phyloP scores from a whole-genome alignment of 1,140 invertebrate species.

The Neodiprion virginianus region DNA sequence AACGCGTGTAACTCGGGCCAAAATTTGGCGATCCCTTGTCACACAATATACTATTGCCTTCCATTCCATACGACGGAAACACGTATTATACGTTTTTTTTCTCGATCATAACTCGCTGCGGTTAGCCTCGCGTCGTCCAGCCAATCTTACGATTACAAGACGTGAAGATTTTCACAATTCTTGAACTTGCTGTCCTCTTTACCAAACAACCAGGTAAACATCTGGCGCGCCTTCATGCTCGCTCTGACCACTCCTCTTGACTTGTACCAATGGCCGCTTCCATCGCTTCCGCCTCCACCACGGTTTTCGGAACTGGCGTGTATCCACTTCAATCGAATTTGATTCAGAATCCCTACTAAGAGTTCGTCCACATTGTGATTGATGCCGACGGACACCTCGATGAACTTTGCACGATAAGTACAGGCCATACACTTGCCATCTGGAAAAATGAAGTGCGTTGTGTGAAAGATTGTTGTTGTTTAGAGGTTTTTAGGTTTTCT shows the following conservation, averaged over 20 bases:
- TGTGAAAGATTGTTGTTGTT: neutral
- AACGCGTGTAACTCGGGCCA: too few relatives aligned
- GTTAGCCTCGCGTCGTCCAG: too few relatives aligned
- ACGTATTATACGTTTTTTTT: too few relatives aligned
- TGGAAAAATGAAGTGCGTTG: conserved; percentile 54
- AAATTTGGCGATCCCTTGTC: too few relatives aligned
- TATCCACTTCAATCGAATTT: conserved; percentile 79
- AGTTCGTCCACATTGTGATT: conserved; percentile 91
- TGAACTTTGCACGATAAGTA: conserved; percentile 85
- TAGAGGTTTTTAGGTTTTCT: conserved; percentile 9
- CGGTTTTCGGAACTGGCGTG: conserved; percentile 66
- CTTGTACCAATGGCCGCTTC: conserved; percentile 76
- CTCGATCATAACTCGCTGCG: too few relatives aligned
- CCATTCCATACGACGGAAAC: too few relatives aligned
- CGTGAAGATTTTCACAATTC: conserved; percentile 88
- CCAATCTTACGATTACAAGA: conserved; percentile 65
- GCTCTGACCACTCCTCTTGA: conserved; percentile 81
- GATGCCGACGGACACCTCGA: conserved; percentile 88
- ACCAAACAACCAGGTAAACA: conserved; percentile 89
- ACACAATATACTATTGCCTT: too few relatives aligned
- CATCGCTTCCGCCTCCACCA: conserved; percentile 49
- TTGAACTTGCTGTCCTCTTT: conserved; percentile 91
- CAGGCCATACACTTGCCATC: conserved; percentile 88
- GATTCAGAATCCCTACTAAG: conserved; percentile 80
- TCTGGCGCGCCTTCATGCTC: conserved; percentile 87